phyloP scores from a whole-genome alignment of 2,888 invertebrate genomes.

The Drosophila picticornis region DNA sequence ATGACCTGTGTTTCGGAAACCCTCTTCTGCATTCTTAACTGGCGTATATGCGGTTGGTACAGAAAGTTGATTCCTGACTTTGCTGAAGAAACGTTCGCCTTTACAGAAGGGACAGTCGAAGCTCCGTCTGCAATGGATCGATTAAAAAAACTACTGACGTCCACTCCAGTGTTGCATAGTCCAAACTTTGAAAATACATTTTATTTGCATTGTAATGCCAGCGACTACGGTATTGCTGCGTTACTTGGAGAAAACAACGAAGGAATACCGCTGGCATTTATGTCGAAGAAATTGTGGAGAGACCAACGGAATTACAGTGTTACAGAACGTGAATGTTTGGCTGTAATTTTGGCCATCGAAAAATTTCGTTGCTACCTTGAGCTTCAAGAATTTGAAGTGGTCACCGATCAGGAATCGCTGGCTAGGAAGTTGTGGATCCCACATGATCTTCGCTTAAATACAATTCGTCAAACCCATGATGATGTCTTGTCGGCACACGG shows the following conservation, averaged over 20 bases:
- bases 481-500: too few relatives aligned
- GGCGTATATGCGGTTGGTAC: conserved; percentile 9
- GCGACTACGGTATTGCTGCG: conserved; percentile 9
- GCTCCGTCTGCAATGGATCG: conserved; percentile 10
- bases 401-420: background rate
- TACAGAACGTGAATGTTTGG: background rate
- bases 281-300: background rate
- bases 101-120: conserved; percentile 4
- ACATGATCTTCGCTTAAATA: too few relatives aligned
- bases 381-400: conserved; percentile 23
- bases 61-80: too few relatives aligned
- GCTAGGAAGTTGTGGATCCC: too few relatives aligned
- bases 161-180: conserved; percentile 9
- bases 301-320: background rate
- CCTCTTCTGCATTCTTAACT: background rate
- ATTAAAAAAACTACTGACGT: conserved; percentile 7
- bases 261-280: background rate
- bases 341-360: background rate
- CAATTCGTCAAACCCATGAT: too few relatives aligned
- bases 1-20: background rate
- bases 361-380: conserved; percentile 9
- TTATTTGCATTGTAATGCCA: conserved; percentile 10
- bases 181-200: conserved; percentile 9
- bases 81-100: background rate
- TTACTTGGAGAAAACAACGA: background rate